Conservation (phyloP, 2,888 invertebrate species). For the Abrostola triplasia region DNA sequence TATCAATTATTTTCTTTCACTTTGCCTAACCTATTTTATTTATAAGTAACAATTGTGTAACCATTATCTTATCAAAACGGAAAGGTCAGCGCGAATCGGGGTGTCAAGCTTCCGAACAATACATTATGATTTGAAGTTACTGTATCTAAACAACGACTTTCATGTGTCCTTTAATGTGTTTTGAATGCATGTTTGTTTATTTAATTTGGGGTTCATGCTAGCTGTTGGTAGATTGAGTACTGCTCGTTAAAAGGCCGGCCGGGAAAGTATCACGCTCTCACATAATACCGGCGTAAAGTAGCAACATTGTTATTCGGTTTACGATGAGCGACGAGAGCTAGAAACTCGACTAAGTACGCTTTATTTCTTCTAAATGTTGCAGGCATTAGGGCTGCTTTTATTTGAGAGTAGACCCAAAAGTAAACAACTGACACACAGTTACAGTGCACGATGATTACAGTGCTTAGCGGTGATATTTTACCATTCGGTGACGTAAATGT, state of each 20-base stretch:
- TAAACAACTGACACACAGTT: neutral
- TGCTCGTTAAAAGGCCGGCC: neutral
- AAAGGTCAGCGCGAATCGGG: constrained; percentile 80
- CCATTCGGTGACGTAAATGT: too few species aligned
- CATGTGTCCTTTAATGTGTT: constrained; percentile 43
- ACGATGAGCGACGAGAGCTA: neutral
- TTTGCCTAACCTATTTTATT: constrained; percentile 64
- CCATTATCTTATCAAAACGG: constrained; percentile 82
- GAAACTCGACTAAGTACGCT: neutral
- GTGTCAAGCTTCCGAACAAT: constrained; percentile 79
- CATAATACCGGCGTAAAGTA: neutral
- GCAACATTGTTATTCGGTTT: neutral
- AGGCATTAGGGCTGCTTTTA: neutral
- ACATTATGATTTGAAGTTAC: constrained; percentile 62
- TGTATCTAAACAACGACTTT: constrained; percentile 52
- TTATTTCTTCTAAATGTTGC: neutral
- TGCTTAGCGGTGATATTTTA: too few species aligned
- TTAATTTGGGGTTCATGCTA: neutral
- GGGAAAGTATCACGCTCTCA: constrained; percentile 2
- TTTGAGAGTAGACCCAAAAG: neutral
- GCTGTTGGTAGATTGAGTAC: neutral
- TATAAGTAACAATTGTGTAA: constrained; percentile 71
- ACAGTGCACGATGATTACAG: too few species aligned
- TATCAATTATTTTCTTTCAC: constrained; percentile 62
- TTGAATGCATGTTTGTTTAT: constrained; percentile 11